Base-by-base conservation (phyloP, 53 echinoderm and acorn worm species). In the Apostichopus leukothele region DNA sequence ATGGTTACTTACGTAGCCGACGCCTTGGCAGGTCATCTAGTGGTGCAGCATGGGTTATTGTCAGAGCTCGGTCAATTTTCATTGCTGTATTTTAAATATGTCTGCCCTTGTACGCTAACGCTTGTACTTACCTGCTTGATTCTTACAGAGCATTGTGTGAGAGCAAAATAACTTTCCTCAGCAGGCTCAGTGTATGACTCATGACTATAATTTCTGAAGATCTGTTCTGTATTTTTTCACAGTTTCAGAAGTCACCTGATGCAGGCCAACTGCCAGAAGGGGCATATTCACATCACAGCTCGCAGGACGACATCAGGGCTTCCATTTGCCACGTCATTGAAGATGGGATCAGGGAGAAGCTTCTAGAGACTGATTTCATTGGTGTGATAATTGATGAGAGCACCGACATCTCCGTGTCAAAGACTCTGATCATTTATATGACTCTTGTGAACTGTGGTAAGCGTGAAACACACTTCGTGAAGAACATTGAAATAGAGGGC, bases 231-330 rank as follows among this genome's bases (percentile, higher is more conserved):
- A 13, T 9, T 75, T 18, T 75, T 75, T 18, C 75, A 9, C 75
- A 75, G 75, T 75, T 75, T 75, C 75, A 75, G 75, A 75, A 75
- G 12, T 75, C 75, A 75, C 75, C 75, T 75, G 75, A 75, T 75
- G 75, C 75, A 75, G 75, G 12, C 75, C n/a, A 9, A 75, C n/a
- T 75, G 75, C 75, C 75, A 75, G 75, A 75, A 18, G 75, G 75
- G 75, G n/a, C 75, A 9, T 75, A 75, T 18, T 75, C 75, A 13
- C 75, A 75, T 75, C 11, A 75, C 11, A 18, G n/a, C 11, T 13
- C 11, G 11, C 12, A 75, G 75, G 75, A 75, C n/a, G 75, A 75
- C 11, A 75, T 75, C 75, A 75, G 75, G 75, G 75, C 11, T 9
- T 9, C 75, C 11, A 75, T 75, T 13, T 75, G 75, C 75, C 11